phyloP scores from a whole-genome alignment of 1,140 invertebrate genomes.

The Drosophila suzukii region DNA sequence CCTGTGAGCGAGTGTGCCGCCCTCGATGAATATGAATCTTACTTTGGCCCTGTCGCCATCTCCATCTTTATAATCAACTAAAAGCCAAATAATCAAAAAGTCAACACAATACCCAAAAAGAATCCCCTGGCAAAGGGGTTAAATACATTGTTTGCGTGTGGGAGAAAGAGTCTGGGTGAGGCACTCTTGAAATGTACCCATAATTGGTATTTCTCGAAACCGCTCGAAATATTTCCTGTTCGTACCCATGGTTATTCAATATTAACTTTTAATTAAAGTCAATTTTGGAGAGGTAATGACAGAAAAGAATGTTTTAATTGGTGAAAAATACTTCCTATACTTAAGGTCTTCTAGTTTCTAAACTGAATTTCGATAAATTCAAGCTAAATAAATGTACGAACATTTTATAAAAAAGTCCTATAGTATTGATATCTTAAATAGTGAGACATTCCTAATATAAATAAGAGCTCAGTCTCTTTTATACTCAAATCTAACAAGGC shows the following conservation, averaged over 20 bases:
- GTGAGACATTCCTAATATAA: too few relatives aligned
- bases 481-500: background rate
- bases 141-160: constrained; percentile 36
- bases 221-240: constrained; percentile 3
- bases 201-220: constrained; percentile 28
- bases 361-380: too few relatives aligned
- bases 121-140: constrained; percentile 29
- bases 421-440: background rate
- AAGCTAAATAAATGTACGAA: too few relatives aligned
- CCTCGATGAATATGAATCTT: constrained; percentile 42
- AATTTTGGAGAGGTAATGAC: background rate
- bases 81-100: constrained; percentile 82
- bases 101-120: constrained; percentile 62
- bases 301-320: background rate
- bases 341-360: too few relatives aligned
- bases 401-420: background rate
- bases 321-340: background rate
- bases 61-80: constrained; percentile 76
- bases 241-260: constrained; percentile 4
- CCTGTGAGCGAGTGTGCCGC: constrained; percentile 21
- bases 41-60: constrained; percentile 5
- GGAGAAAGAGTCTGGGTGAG: background rate
- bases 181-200: constrained; percentile 13
- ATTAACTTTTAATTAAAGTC: constrained; percentile 1
- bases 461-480: background rate